phyloP scores from a whole-genome alignment of 2,113 vertebrate genomes.

The human (Homo sapiens) region GRCh38 chr4:70322001-70322500 shows the following conservation, averaged over 20 bases:
- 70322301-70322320: background rate
- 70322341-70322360: background rate
- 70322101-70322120: background rate
- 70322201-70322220: background rate
- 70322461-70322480: conserved; percentile 3
- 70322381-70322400: background rate
- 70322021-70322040: background rate
- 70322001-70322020: conserved; percentile 13
- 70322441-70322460: background rate
- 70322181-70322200: background rate
- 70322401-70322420: background rate
- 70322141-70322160: background rate
- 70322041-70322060: background rate
- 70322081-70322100: background rate
- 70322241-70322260: background rate
- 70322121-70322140: background rate
- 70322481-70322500: background rate
- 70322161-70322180: background rate
- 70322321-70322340: background rate
- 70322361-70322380: background rate
- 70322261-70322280: background rate
- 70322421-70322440: background rate
- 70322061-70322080: background rate
- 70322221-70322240: background rate
- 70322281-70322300: background rate